These are phyloP conservation scores for Corythoichthys intestinalis DNA, from an alignment of 2,113 vertebrate species.

Conservation along the genomic window DNA sequence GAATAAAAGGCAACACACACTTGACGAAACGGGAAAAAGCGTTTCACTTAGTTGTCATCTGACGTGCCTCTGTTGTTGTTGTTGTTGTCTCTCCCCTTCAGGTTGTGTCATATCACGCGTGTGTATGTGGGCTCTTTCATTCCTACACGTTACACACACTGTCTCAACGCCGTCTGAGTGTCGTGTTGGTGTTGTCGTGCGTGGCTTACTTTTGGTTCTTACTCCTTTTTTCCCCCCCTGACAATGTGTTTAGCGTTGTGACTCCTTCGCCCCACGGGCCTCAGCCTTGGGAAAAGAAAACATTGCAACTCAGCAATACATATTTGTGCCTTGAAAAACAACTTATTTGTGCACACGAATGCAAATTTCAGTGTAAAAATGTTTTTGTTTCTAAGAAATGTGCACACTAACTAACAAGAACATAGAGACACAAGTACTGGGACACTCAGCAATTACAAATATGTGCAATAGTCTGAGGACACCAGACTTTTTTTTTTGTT, in stretches of 20 bases:
- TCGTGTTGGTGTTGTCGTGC: slow-evolving; percentile 60
- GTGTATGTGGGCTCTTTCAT: slow-evolving; percentile 81
- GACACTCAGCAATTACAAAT: not conserved
- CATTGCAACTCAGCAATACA: slow-evolving; percentile 22
- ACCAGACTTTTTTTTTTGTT: not conserved
- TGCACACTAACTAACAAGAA: not conserved
- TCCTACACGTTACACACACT: slow-evolving; percentile 68
- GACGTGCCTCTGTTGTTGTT: slow-evolving; percentile 71
- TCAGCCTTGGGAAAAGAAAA: slow-evolving; percentile 39
- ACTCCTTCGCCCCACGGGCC: slow-evolving; percentile 45
- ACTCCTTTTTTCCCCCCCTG: not conserved
- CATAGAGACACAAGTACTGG: slow-evolving; percentile 1
- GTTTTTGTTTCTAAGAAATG: not conserved
- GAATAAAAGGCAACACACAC: slow-evolving; percentile 45
- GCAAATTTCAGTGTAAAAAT: not conserved
- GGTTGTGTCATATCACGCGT: slow-evolving; percentile 82
- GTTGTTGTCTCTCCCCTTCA: slow-evolving; percentile 76
- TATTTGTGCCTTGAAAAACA: slow-evolving; percentile 1
- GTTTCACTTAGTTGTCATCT: slow-evolving; percentile 72
- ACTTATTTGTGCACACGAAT: slow-evolving; percentile 7
- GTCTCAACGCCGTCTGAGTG: slow-evolving; percentile 62
- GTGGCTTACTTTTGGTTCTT: slow-evolving; percentile 53
- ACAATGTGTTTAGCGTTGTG: slow-evolving; percentile 48
- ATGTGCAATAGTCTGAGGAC: not conserved
- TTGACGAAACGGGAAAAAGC: slow-evolving; percentile 52